Evolutionary conservation across 2,797 vertebrate genomes (phyloP).

Genomic region (Sebastes wilsoni): DNA sequence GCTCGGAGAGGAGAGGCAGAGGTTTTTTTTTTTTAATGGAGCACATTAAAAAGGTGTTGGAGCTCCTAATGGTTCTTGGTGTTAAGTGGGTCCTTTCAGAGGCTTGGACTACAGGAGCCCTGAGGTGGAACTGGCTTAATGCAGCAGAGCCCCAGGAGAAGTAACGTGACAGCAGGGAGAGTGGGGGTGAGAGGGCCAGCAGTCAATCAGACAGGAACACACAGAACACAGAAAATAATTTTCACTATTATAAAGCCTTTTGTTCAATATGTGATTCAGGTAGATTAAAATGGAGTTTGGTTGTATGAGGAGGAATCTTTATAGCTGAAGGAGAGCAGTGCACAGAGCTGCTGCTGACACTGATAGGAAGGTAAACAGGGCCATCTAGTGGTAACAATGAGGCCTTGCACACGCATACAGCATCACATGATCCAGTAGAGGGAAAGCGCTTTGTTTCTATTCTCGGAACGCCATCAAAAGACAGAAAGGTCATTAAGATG

Average conservation of each 20-base stretch:
- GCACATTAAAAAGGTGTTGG: constrained; percentile 60
- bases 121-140: constrained; percentile 38
- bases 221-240: neutral
- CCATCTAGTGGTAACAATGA: constrained; percentile 76
- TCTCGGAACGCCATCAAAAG: constrained; percentile 30
- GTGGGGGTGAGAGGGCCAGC: neutral
- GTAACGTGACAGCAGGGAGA: constrained; percentile 14
- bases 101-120: constrained; percentile 34
- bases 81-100: constrained; percentile 70
- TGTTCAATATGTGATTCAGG: neutral
- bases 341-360: neutral
- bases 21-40: constrained; percentile 25
- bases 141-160: constrained; percentile 29
- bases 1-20: constrained; percentile 18
- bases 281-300: neutral
- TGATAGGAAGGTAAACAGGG: constrained; percentile 59
- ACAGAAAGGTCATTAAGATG: constrained; percentile 27
- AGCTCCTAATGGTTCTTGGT: constrained; percentile 56
- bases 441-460: constrained; percentile 23
- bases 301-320: constrained; percentile 4
- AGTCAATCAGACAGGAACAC: constrained; percentile 6
- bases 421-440: constrained; percentile 7
- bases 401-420: constrained; percentile 14
- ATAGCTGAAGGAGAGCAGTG: neutral
- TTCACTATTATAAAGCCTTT: neutral